Conservation (phyloP, 1,140 invertebrate species). For the Phocides pigmalion region DNA sequence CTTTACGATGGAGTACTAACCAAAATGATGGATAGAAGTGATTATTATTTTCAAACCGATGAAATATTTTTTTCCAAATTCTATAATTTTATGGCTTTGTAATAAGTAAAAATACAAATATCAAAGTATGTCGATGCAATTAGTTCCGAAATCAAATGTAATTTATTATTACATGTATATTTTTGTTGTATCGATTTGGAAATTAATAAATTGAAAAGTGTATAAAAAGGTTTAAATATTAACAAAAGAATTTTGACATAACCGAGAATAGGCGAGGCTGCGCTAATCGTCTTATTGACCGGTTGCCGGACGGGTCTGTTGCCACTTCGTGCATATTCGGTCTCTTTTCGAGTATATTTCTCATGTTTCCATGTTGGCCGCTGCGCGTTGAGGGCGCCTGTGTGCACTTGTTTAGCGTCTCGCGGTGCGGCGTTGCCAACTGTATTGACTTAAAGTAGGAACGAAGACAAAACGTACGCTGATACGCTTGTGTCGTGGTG, state of each 20-base stretch:
- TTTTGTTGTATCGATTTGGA: too few species aligned
- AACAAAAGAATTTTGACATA: conserved; percentile 59
- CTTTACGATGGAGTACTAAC: too few species aligned
- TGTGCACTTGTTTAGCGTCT: conserved; percentile 82
- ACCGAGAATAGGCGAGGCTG: conserved; percentile 61
- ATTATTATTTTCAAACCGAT: too few species aligned
- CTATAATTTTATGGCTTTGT: too few species aligned
- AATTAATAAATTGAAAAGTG: too few species aligned
- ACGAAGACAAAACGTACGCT: conserved; percentile 82
- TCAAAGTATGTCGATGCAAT: not conserved
- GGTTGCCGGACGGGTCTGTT: conserved; percentile 79
- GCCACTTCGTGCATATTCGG: conserved; percentile 77
- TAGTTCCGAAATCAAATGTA: not conserved
- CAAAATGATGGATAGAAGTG: too few species aligned
- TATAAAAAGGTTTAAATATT: conserved; percentile 36
- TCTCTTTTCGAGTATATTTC: conserved; percentile 65
- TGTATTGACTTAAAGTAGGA: conserved; percentile 81
- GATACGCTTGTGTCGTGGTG: conserved; percentile 77
- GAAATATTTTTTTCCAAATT: too few species aligned
- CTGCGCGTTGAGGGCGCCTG: conserved; percentile 81
- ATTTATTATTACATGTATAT: not conserved
- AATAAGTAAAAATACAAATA: not conserved
- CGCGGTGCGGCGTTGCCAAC: conserved; percentile 82
- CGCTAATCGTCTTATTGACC: conserved; percentile 84
- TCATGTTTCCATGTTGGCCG: conserved; percentile 67